These are phyloP conservation scores for Xiphydria camelus DNA, from an alignment of 2,888 invertebrate genomes.

Conservation along the genomic window DNA sequence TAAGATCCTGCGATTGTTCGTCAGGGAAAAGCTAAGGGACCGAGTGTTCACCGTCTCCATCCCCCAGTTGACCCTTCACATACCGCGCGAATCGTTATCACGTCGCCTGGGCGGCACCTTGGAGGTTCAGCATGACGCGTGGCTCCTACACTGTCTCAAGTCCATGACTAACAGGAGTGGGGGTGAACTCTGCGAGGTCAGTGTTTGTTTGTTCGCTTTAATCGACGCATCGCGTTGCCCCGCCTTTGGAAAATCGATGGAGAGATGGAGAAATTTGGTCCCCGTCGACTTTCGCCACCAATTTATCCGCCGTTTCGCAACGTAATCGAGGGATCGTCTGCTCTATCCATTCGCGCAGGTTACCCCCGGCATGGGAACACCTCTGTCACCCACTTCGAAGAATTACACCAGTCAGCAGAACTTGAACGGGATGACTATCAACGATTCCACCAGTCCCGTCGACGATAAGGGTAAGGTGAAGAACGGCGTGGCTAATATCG, in stretches of 20 bases:
- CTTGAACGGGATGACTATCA: constrained; percentile 38
- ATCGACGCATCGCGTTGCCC: no score
- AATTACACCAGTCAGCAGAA: constrained; percentile 32
- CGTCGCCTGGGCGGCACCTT: constrained; percentile 85
- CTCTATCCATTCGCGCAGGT: constrained; percentile 30
- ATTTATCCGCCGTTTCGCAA: no score
- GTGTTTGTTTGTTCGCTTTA: no score
- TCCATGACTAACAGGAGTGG: constrained; percentile 82
- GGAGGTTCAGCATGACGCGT: constrained; percentile 86
- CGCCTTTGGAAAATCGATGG: no score
- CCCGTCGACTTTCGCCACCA: no score
- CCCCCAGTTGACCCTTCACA: constrained; percentile 86
- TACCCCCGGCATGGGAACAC: constrained; percentile 50
- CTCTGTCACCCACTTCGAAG: constrained; percentile 48
- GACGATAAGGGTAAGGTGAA: constrained; percentile 45
- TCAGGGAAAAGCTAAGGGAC: constrained; percentile 92
- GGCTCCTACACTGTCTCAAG: constrained; percentile 77
- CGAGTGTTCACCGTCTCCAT: constrained; percentile 93
- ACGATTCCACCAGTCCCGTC: constrained; percentile 55
- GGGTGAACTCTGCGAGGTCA: constrained; percentile 57
- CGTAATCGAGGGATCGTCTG: background rate
- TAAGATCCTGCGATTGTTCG: constrained; percentile 91
- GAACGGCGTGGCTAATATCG: constrained; percentile 51
- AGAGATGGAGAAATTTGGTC: no score
- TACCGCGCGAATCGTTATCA: constrained; percentile 87